Evolutionary conservation across 2,113 vertebrate species (phyloP).

Genomic region (cat (Felis catus)): F.catus_Fca126_mat1.0 CM031416.1:119880001-119880500

Average conservation of each 20-base stretch:
- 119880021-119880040: conserved; percentile 63
- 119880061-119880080: conserved; percentile 68
- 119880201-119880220: conserved; percentile 8
- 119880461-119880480: background rate
- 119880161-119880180: conserved; percentile 8
- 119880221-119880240: background rate
- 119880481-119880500: background rate
- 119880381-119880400: background rate
- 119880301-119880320: background rate
- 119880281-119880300: conserved; percentile 13
- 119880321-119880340: conserved; percentile 5
- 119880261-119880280: background rate
- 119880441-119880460: background rate
- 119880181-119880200: background rate
- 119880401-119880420: background rate
- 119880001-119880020: conserved; percentile 18
- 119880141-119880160: conserved; percentile 40
- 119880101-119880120: conserved; percentile 34
- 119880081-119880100: conserved; percentile 53
- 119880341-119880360: background rate
- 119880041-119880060: conserved; percentile 57
- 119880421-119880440: background rate
- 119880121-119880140: background rate
- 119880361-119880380: background rate
- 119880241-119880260: conserved; percentile 8